Conservation (phyloP, 2,113 vertebrate genomes). For the Ondatra zibethicus region DNA sequence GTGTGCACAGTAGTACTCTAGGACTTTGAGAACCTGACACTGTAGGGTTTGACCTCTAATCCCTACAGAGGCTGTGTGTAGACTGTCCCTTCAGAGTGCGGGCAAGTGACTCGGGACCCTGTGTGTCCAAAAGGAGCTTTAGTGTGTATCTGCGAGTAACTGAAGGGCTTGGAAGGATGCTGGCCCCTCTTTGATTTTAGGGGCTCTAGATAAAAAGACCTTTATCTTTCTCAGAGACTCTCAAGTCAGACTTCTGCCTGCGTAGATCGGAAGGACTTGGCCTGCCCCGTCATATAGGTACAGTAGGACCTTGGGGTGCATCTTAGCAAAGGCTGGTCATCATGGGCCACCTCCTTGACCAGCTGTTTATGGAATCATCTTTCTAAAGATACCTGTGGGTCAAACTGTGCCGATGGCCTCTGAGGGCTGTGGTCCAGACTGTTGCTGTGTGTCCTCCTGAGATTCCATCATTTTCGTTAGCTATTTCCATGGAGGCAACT, state of each 20-base stretch:
- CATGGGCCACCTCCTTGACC: background rate
- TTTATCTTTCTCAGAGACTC: background rate
- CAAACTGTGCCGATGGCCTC: background rate
- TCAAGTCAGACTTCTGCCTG: background rate
- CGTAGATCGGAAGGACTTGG: background rate
- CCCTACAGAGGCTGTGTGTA: background rate
- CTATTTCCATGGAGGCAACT: background rate
- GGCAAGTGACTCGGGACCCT: background rate
- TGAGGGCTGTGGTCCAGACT: background rate
- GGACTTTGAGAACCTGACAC: background rate
- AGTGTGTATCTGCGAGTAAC: background rate
- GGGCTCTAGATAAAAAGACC: background rate
- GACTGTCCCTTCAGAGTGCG: background rate
- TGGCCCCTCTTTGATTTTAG: background rate
- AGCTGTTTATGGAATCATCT: background rate
- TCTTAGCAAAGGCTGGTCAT: background rate
- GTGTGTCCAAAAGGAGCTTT: background rate
- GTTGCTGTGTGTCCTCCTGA: background rate
- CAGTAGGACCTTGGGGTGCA: background rate
- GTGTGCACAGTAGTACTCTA: background rate
- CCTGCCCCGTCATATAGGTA: background rate
- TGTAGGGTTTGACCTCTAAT: background rate
- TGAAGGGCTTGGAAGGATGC: background rate
- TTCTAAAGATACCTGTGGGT: background rate
- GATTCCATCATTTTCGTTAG: background rate